These are phyloP conservation scores for Linyphia triangularis DNA, from an alignment of 2,888 invertebrate genomes.

Conservation along the genomic window DNA sequence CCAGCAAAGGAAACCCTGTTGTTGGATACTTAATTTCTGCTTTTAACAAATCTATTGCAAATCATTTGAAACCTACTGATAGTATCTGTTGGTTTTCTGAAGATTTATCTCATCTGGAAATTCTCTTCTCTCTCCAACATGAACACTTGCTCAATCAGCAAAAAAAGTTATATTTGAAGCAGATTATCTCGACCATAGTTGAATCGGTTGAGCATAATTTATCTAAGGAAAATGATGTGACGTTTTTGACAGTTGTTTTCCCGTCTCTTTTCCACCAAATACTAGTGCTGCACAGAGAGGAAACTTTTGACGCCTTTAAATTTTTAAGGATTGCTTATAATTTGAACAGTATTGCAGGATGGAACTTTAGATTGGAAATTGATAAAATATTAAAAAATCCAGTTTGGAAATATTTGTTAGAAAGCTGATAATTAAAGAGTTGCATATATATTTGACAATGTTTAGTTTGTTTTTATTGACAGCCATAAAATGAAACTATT, in stretches of 20 bases:
- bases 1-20: conserved; percentile 50
- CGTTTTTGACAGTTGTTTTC: conserved; percentile 25
- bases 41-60: conserved; percentile 14
- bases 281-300: background rate
- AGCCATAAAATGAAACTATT: background rate
- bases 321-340: conserved; percentile 29
- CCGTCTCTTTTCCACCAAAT: conserved; percentile 33
- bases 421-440: background rate
- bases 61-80: background rate
- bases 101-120: conserved; percentile 32
- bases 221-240: conserved; percentile 15
- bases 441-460: background rate
- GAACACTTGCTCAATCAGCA: background rate
- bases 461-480: background rate
- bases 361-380: background rate
- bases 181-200: background rate
- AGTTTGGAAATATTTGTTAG: conserved; percentile 27
- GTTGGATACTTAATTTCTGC: conserved; percentile 42
- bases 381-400: conserved; percentile 23
- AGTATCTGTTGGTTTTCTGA: background rate
- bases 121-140: conserved; percentile 24
- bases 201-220: conserved; percentile 5
- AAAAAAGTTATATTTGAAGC: background rate
- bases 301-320: conserved; percentile 17
- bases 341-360: background rate